Evolutionary conservation across 1,140 invertebrate species (phyloP), one percentile per base, ranked within the genome.

Genomic region (Coboldia fuscipes): DNA sequence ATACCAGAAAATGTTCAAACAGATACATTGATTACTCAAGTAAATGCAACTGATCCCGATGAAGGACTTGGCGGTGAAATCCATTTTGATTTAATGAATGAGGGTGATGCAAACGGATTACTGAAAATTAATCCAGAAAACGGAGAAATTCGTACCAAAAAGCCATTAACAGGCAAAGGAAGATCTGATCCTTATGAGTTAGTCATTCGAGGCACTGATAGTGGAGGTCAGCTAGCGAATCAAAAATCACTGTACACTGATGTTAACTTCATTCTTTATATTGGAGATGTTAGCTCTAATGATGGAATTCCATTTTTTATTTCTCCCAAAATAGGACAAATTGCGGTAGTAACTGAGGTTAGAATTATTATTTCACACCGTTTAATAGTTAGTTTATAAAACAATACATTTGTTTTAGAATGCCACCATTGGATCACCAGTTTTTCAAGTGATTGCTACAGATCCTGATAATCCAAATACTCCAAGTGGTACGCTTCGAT

Each of bases 201-300:
- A 37, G 55, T 68, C 13, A 61, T 81, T 2, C 54, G 70, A 13
- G 78, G 75, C 0, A 64, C 71, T 38, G 81, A 86, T 52, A 63
- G 66, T 33, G 80, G 78, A 1, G 63, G 62, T 12, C 65, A 66
- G 17, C 45, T 64, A 18, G 43, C 47, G 13, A 55, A 54, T 33
- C 51, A 52, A 18, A 37, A 44, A 1, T 53, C 48, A 0, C 55
- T 79, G 2, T 65, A 57, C 33, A 62, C 67, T 0, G 73, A 79
- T 30, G 64, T 71, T 0, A 61, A 63, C 15, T 46, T 84, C 0
- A 59, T 62, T 2, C 45, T 85, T 2, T 77, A 72, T 39, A 73
- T 86, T 17, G 77, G 79, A 0, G 79, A 86, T 45, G 74, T 85
- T 0, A 77, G 78, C 26, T 70, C 71, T 35, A 85, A 85, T 45